phyloP scores from a whole-genome alignment of 2,888 invertebrate genomes.

The Escarpia spicata region DNA sequence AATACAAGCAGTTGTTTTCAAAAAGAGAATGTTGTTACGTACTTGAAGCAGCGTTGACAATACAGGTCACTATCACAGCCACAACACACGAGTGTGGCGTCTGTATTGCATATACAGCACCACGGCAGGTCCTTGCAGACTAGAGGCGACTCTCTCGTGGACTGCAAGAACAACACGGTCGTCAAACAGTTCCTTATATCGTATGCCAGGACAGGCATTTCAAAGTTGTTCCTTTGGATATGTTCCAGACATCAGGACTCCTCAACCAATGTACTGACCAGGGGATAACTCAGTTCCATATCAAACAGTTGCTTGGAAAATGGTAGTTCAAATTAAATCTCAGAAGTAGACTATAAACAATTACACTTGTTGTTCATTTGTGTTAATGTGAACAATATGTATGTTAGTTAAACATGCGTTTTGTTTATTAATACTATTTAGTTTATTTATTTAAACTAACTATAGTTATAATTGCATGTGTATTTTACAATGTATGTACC shows the following conservation, averaged over 20 bases:
- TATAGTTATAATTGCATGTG: no score
- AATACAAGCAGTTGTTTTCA: no score
- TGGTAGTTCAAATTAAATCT: not conserved
- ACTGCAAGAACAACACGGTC: not conserved
- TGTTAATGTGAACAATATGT: not conserved
- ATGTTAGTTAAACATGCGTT: no score
- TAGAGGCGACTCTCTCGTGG: constrained; percentile 37
- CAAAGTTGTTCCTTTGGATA: no score
- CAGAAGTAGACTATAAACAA: not conserved
- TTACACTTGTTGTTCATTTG: not conserved
- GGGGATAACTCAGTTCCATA: not conserved
- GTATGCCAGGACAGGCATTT: no score
- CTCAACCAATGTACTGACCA: not conserved
- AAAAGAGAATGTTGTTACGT: not conserved
- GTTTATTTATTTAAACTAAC: no score
- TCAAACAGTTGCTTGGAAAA: not conserved
- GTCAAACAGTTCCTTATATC: no score
- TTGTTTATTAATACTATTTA: no score
- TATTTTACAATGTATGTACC: no score
- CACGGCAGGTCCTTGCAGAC: constrained; percentile 72
- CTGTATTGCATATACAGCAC: constrained; percentile 87
- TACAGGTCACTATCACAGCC: constrained; percentile 85
- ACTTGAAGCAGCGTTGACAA: constrained; percentile 76
- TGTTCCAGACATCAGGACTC: no score
- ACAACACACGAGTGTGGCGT: constrained; percentile 78